Conservation (phyloP, 2,113 vertebrate genomes). For the Beaufortia kweichowensis region DNA sequence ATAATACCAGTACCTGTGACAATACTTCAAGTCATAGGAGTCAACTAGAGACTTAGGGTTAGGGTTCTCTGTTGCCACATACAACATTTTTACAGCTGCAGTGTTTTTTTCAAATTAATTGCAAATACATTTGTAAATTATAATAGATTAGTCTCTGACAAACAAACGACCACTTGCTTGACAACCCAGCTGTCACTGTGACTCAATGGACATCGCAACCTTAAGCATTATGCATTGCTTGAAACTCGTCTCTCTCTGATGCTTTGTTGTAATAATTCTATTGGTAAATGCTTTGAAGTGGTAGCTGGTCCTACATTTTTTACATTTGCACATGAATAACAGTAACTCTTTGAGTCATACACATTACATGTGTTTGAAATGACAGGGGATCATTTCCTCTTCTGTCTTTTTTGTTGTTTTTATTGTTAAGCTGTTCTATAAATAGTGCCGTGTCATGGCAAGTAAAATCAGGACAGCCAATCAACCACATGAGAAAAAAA, state of each 20-base stretch:
- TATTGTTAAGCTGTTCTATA: conserved; percentile 25
- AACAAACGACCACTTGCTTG: not conserved
- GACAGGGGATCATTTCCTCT: conserved; percentile 1
- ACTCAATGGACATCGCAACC: not conserved
- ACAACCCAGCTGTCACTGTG: not conserved
- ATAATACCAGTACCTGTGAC: too few relatives aligned
- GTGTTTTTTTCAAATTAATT: too few relatives aligned
- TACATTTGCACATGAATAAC: not conserved
- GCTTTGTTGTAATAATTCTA: not conserved
- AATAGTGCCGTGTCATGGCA: conserved; percentile 23
- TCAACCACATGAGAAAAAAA: conserved; percentile 5
- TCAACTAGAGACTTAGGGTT: too few relatives aligned
- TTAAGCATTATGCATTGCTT: not conserved
- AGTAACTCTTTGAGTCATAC: not conserved
- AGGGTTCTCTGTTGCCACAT: too few relatives aligned
- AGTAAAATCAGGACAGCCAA: conserved; percentile 5
- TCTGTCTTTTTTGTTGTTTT: not conserved
- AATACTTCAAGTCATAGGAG: too few relatives aligned
- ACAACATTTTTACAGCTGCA: too few relatives aligned
- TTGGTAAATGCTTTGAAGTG: conserved; percentile 2
- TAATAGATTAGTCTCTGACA: conserved; percentile 2
- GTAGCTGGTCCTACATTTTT: not conserved
- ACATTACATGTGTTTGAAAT: conserved; percentile 20
- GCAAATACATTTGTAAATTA: not conserved
- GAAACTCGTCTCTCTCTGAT: conserved; percentile 9